These are phyloP conservation scores for Caloenas nicobarica DNA, from an alignment of 2,113 vertebrate species.

Conservation along the genomic window DNA sequence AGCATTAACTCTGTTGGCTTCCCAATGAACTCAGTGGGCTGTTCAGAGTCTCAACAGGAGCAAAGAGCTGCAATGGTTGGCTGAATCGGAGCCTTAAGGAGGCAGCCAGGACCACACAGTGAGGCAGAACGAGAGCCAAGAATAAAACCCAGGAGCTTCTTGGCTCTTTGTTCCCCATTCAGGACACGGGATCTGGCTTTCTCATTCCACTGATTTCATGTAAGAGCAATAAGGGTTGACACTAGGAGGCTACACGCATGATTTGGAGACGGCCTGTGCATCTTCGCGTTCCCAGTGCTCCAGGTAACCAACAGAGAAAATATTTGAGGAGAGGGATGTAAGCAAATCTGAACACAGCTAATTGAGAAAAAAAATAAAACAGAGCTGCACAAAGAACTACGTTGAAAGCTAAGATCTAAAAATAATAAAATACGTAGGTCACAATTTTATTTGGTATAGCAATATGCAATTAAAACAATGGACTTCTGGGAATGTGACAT, in stretches of 20 bases:
- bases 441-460: background rate
- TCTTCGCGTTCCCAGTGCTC: background rate
- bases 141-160: background rate
- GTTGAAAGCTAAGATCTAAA: background rate
- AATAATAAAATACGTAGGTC: background rate
- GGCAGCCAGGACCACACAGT: background rate
- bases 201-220: background rate
- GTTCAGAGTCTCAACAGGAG: background rate
- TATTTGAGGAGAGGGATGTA: background rate
- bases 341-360: background rate
- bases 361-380: background rate
- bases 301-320: background rate
- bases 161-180: background rate
- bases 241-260: accelerated
- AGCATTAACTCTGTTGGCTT: background rate
- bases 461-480: background rate
- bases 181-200: background rate
- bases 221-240: background rate
- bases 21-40: background rate
- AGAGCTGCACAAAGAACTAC: background rate
- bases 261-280: background rate
- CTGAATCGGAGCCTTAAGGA: background rate
- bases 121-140: background rate
- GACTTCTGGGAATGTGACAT: background rate
- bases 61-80: background rate